phyloP scores from a whole-genome alignment of 2,888 invertebrate genomes.

The Cryptops parisi region DNA sequence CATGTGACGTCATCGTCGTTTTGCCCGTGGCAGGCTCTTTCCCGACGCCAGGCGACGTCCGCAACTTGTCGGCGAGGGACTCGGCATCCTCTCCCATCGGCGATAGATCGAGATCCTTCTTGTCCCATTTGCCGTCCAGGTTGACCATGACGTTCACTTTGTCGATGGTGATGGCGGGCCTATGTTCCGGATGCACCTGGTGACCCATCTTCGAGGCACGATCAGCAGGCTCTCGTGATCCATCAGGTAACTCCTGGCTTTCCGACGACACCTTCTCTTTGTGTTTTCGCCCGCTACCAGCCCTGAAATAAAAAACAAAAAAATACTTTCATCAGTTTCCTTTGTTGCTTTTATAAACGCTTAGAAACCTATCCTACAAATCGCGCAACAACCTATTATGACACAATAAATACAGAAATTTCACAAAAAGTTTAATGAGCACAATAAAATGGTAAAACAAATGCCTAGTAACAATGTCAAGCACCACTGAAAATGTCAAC shows the following conservation, averaged over 20 bases:
- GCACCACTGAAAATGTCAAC: too few relatives aligned
- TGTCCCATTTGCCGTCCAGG: neutral
- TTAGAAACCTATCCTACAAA: too few relatives aligned
- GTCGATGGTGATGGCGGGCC: neutral
- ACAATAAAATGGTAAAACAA: too few relatives aligned
- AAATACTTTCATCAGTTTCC: too few relatives aligned
- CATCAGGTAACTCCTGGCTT: neutral
- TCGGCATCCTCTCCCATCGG: neutral
- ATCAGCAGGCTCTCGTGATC: neutral
- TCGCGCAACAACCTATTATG: too few relatives aligned
- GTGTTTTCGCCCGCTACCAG: slow-evolving; percentile 6
- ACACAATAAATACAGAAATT: too few relatives aligned
- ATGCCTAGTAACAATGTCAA: too few relatives aligned
- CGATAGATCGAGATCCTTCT: neutral
- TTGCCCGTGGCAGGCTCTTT: neutral
- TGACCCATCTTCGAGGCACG: neutral
- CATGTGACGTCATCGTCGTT: neutral
- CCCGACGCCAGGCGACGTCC: neutral
- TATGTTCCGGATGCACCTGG: neutral
- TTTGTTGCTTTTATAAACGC: too few relatives aligned
- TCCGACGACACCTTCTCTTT: slow-evolving; percentile 5
- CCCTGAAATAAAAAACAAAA: slow-evolving; percentile 6
- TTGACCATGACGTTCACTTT: slow-evolving; percentile 7
- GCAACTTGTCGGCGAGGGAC: neutral
- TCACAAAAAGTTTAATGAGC: too few relatives aligned